Conservation (phyloP, 2,797 vertebrate genomes). For the Pseudochirops cupreus region DNA sequence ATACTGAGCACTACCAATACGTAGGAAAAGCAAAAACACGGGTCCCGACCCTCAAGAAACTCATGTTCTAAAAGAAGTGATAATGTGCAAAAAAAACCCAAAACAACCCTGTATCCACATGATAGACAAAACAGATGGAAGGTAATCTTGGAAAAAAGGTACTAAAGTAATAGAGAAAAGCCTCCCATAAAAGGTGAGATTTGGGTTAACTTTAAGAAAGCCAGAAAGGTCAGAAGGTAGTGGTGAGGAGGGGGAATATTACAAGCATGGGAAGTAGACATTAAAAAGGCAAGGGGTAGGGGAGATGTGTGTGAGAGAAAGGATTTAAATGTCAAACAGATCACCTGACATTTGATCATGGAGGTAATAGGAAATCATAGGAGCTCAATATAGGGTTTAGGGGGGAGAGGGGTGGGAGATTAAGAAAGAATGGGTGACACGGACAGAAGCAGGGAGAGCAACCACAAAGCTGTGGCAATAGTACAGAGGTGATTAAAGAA, state of each 20-base stretch:
- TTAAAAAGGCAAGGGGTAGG: not conserved
- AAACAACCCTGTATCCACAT: not conserved
- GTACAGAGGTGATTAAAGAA: not conserved
- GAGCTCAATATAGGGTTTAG: not conserved
- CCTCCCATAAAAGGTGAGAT: not conserved
- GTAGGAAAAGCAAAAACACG: not conserved
- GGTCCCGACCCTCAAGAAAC: not conserved
- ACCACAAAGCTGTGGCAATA: not conserved
- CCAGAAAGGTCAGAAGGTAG: not conserved
- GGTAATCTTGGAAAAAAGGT: not conserved
- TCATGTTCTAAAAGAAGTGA: not conserved
- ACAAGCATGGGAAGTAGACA: not conserved
- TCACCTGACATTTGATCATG: not conserved
- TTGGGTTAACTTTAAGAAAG: not conserved
- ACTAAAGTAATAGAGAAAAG: not conserved
- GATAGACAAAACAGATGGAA: not conserved
- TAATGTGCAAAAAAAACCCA: not conserved
- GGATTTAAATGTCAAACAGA: not conserved
- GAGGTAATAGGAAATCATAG: not conserved
- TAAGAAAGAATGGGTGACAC: not conserved
- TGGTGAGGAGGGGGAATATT: not conserved
- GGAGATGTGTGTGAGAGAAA: not conserved
- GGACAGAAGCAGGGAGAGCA: not conserved
- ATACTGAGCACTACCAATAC: not conserved
- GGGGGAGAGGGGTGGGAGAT: accelerated